These are phyloP conservation scores for Oxycera nigricornis DNA, from an alignment of 2,888 invertebrate species.

Conservation along the genomic window DNA sequence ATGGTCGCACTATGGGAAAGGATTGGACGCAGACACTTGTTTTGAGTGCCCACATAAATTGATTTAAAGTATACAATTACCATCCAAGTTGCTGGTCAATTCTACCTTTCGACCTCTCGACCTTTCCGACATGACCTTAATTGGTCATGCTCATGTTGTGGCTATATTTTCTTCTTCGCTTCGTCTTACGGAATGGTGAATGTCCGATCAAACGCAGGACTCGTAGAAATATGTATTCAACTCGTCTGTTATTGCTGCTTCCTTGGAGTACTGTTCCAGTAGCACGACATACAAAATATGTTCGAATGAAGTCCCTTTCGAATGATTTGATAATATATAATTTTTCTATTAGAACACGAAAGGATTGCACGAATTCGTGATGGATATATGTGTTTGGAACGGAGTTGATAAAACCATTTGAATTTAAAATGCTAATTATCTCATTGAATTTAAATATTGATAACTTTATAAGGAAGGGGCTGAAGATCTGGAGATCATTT, in stretches of 20 bases:
- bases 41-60: constrained; percentile 44
- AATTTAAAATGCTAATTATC: background rate
- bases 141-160: constrained; percentile 32
- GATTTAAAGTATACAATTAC: constrained; percentile 47
- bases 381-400: background rate
- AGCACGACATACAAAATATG: background rate
- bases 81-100: constrained; percentile 45
- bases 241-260: background rate
- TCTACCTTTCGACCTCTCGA: constrained; percentile 42
- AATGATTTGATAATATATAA: constrained; percentile 40
- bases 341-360: constrained; percentile 29
- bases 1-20: constrained; percentile 43
- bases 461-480: background rate
- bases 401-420: background rate
- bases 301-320: constrained; percentile 21
- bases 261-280: background rate
- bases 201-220: background rate
- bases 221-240: background rate
- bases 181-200: background rate
- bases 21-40: constrained; percentile 46
- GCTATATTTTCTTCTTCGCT: background rate
- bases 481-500: background rate
- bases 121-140: constrained; percentile 36
- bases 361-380: constrained; percentile 1
- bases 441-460: background rate